These are phyloP conservation scores for Phacellophora camtschatica DNA, from an alignment of 30 jellyfish, hydroid and myxozoan species.

Conservation along the genomic window DNA sequence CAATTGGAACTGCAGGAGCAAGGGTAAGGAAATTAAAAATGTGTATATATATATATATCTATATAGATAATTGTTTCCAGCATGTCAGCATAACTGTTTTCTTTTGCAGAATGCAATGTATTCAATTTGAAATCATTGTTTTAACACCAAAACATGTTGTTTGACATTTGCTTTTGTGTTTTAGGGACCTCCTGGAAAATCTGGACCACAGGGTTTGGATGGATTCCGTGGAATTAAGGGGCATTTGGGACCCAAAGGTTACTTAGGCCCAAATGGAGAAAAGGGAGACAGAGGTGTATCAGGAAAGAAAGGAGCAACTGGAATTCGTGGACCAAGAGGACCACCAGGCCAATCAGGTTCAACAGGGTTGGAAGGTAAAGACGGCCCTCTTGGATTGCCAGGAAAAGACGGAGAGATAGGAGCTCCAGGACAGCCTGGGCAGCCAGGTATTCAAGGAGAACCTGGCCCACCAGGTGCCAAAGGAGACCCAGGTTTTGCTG, in stretches of 20 bases:
- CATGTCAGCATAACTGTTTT: too few relatives aligned
- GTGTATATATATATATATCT: too few relatives aligned
- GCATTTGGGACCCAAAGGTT: slow-evolving; percentile 78
- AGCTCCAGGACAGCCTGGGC: slow-evolving; percentile 85
- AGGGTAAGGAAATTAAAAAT: slow-evolving; percentile 64
- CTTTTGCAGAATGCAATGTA: too few relatives aligned
- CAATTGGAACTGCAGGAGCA: slow-evolving; percentile 90
- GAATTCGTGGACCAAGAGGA: slow-evolving; percentile 95
- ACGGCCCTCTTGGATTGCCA: slow-evolving; percentile 81
- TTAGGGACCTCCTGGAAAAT: slow-evolving; percentile 77
- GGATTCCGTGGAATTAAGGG: slow-evolving; percentile 88
- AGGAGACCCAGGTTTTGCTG: slow-evolving; percentile 85
- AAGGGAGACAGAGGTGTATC: slow-evolving; percentile 82
- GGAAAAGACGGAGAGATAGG: slow-evolving; percentile 98
- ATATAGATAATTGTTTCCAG: too few relatives aligned
- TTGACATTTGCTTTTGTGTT: background rate
- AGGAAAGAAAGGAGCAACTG: slow-evolving; percentile 85
- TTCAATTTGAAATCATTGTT: too few relatives aligned
- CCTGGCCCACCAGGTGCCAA: slow-evolving; percentile 88
- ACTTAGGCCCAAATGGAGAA: slow-evolving; percentile 77
- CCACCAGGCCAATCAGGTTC: slow-evolving; percentile 93
- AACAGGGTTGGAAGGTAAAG: slow-evolving; percentile 83
- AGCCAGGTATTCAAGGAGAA: slow-evolving; percentile 92
- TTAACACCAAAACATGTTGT: too few relatives aligned
- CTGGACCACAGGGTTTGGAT: slow-evolving; percentile 74